Conservation (phyloP, 2,797 vertebrate species). For the Neostethus bicornis region DNA sequence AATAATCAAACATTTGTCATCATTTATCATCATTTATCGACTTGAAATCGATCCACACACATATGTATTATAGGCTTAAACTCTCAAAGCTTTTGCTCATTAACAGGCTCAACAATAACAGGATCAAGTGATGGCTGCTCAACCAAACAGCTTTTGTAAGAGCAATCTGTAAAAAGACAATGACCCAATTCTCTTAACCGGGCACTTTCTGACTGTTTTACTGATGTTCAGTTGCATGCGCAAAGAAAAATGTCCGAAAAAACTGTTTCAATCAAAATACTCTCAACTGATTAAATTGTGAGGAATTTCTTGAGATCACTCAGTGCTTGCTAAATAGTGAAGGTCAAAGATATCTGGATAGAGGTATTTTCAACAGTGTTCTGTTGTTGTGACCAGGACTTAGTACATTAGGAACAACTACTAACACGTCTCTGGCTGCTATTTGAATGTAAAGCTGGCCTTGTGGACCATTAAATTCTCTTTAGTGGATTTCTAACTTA, state of each 20-base stretch:
- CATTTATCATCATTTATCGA: neutral
- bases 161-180: neutral
- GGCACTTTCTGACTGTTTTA: neutral
- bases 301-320: too few relatives aligned
- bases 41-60: neutral
- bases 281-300: too few relatives aligned
- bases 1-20: too few relatives aligned
- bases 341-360: neutral
- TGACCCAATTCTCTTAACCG: neutral
- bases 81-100: conserved; percentile 15
- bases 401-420: neutral
- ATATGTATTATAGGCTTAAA: conserved; percentile 3
- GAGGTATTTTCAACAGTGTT: neutral
- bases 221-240: neutral
- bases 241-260: neutral
- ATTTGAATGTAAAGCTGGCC: conserved; percentile 2
- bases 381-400: neutral
- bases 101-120: conserved; percentile 2
- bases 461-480: neutral
- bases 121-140: neutral
- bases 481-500: conserved; percentile 18
- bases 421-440: conserved; percentile 1
- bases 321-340: neutral
- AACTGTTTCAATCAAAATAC: neutral
- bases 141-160: neutral